phyloP scores from a whole-genome alignment of 2,113 vertebrate genomes.

The Rostratula benghalensis region DNA sequence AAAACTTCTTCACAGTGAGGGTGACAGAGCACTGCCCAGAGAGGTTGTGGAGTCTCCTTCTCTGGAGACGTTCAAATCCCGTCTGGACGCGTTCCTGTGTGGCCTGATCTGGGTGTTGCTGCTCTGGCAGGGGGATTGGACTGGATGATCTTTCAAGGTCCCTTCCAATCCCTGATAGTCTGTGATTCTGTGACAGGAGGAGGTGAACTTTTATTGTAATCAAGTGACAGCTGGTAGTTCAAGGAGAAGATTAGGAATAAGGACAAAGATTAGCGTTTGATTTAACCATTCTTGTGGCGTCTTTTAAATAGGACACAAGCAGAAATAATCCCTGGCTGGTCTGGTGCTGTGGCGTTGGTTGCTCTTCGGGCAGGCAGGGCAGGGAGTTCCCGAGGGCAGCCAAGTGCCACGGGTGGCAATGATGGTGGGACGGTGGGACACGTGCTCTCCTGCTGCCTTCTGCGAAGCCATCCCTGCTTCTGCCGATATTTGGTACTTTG shows the following conservation, averaged over 20 bases:
- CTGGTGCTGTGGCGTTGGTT: background rate
- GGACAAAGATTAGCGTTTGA: background rate
- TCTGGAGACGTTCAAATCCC: too few species aligned
- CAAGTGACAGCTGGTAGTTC: background rate
- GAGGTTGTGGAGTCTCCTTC: too few species aligned
- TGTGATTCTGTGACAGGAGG: too few species aligned
- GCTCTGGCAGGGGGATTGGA: too few species aligned
- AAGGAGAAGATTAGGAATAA: background rate
- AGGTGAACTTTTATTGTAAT: background rate
- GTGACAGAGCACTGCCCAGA: too few species aligned
- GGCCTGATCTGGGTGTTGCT: too few species aligned
- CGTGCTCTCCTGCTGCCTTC: background rate
- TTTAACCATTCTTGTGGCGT: background rate
- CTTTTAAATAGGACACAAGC: background rate
- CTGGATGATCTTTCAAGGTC: too few species aligned
- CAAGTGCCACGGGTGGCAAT: too few species aligned
- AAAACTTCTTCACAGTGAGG: too few species aligned
- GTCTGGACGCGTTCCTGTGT: too few species aligned
- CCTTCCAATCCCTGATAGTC: too few species aligned
- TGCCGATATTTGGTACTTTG: background rate
- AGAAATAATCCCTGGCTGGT: background rate
- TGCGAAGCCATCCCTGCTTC: background rate
- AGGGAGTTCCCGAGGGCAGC: background rate
- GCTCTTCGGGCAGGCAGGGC: too few species aligned
- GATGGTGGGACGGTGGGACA: rapidly evolving